These are phyloP conservation scores for Balaenoptera acutorostrata DNA, from an alignment of 2,113 vertebrate genomes.

Conservation along the genomic window DNA sequence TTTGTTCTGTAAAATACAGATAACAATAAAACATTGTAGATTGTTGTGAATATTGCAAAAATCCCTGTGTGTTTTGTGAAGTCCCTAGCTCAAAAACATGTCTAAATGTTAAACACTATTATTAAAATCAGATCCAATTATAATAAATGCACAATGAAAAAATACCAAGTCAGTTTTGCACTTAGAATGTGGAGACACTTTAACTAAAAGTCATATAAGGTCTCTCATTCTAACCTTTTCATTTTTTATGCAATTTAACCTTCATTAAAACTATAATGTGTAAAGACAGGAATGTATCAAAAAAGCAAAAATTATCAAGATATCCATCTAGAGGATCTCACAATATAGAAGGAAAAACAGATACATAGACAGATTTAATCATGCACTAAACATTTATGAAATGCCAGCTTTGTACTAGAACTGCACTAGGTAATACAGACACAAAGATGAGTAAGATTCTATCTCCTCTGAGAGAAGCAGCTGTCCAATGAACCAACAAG, in stretches of 20 bases:
- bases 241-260: slow-evolving; percentile 4
- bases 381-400: background rate
- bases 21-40: background rate
- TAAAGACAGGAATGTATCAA: background rate
- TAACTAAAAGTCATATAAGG: background rate
- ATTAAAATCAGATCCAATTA: slow-evolving; percentile 40
- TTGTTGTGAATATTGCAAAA: background rate
- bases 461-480: background rate
- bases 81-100: background rate
- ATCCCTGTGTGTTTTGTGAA: background rate
- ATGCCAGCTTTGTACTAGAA: background rate
- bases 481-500: background rate
- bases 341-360: background rate
- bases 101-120: slow-evolving; percentile 17
- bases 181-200: slow-evolving; percentile 6
- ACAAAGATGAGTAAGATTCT: background rate
- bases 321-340: background rate
- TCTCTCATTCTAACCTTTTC: slow-evolving; percentile 15
- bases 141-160: slow-evolving; percentile 14
- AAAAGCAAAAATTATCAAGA: background rate
- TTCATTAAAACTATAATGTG: slow-evolving; percentile 31
- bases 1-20: slow-evolving; percentile 1
- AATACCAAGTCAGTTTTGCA: background rate
- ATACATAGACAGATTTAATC: background rate
- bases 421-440: background rate